Evolutionary conservation across 1,140 invertebrate genomes (phyloP), one percentile per base, ranked within the genome.

Genomic region (Lordiphosa stackelbergi): DNA sequence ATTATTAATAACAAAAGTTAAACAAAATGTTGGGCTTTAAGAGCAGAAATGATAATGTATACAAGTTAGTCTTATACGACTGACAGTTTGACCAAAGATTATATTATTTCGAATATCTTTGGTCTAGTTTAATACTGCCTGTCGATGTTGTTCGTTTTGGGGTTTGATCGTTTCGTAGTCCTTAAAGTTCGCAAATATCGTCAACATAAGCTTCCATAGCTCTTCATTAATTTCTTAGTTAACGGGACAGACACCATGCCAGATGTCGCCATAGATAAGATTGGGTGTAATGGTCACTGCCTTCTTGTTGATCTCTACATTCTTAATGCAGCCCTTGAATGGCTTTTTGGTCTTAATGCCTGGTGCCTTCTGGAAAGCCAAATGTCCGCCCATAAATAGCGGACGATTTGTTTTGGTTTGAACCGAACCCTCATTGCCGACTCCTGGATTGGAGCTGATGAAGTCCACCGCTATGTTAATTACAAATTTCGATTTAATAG

Each of bases 341-440:
- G 94, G 92, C 9, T 91, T 89, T 2, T 89, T 88, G 16, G 93
- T 92, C 34, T 87, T 85, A 0, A 91, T 88, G 7, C 91, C 91
- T 69, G 85, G 91, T 2, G 89, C 88, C 70, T 86, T 90, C 61
- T 73, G 85, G 63, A 89, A 90, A 10, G 88, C 83, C 68, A 93
- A 92, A 87, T 97, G 93, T 0, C 97, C 96, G 34, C 97, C 97
- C 69, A 99, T 90, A 86, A 94, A 99, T 1, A 99, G 88, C 0
- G 95, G 93, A 69, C 96, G 92, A 24, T 92, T 93, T 0, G 96
- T 97, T 60, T 95, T 92, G 0, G 95, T 94, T 1, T 91, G 91
- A 91, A 5, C 93, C 88, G 51, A 92, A 86, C 3, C 91, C 89
- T 73, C 91, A 90, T 54, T 92, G 90, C 36, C 93, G 90, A 93